Evolutionary conservation across 1,140 invertebrate species (phyloP), one percentile per base, ranked within the genome.

Genomic region (Spodoptera litura): DNA sequence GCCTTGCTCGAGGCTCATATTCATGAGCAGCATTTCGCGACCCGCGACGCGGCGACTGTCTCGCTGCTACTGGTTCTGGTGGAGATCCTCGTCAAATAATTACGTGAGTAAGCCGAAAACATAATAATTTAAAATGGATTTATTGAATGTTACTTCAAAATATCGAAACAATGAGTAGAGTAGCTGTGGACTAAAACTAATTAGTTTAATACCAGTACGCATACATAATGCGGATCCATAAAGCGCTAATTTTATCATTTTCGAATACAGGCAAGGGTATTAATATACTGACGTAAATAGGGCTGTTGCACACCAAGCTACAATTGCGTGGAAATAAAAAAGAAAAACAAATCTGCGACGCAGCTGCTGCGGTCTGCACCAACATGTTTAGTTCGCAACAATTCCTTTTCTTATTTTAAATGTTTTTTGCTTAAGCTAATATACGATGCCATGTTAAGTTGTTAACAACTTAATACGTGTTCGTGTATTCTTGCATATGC

Each of bases 221-320:
- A 52, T 75, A 20, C 58, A 64, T 75, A 61, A 73, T 73, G 27
- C 55, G 71, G 11, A 44, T 44, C 38, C 8, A 31, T 72, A 51
- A 49, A 64, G 49, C 73, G 58, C 73, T 75, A 62, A 75, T 75
- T 75, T 51, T 49, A 49, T 64, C 58, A 62, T 75, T 75, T 75
- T 75, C 58, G 53, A 73, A 59, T 73, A 61, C 71, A 73, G 25
- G 49, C 56, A n/a, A 59, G 31, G 71, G 35, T 75, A 75, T 75
- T 62, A 75, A 75, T 73, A 62, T 49, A 64, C 73, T 61, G 58
- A 20, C 44, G 59, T 51, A 15, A 52, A 52, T 68, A 68, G 64
- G 59, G 49, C 73, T 13, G 51, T 31, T 53, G 59, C 25, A 52
- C 73, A 53, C 71, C 12, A 25, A 20, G 53, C n/a, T 38, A 68